These are phyloP conservation scores for Phoenicopterus ruber DNA, from an alignment of 2,113 vertebrate genomes.

Conservation along the genomic window DNA sequence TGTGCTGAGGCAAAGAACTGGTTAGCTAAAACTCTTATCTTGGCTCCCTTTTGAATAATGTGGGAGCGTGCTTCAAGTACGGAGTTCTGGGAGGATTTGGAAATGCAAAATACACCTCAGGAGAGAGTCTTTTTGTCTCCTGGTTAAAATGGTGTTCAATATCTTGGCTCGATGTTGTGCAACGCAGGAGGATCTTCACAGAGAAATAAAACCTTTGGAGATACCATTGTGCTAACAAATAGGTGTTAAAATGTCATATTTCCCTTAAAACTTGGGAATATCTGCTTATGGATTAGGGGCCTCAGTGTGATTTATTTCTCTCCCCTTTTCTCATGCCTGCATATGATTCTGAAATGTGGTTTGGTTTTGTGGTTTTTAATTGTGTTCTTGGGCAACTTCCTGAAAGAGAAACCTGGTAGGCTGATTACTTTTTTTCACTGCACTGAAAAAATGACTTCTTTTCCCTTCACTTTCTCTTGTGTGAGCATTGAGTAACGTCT, in stretches of 20 bases:
- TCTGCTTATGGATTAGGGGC: background rate
- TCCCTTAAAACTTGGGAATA: background rate
- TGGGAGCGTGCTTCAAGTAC: accelerated
- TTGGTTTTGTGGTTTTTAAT: constrained; percentile 13
- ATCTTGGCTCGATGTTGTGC: background rate
- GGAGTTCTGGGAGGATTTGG: background rate
- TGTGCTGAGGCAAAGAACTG: background rate
- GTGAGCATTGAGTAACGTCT: background rate
- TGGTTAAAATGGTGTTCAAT: background rate
- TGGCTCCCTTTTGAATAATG: background rate
- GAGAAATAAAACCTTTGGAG: background rate
- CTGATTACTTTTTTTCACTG: background rate
- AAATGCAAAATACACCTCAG: background rate
- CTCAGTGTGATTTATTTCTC: background rate
- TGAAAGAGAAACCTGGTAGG: constrained; percentile 6
- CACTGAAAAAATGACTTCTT: background rate
- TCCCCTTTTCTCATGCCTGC: background rate
- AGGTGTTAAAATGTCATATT: background rate
- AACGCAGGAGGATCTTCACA: background rate
- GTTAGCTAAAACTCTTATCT: background rate
- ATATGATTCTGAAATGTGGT: background rate
- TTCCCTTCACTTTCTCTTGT: background rate
- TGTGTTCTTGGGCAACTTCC: constrained; percentile 21
- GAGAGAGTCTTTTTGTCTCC: background rate
- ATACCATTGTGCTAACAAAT: background rate